Percentiles rank a stretch among this genome's conserved stretches.
These are phyloP conservation scores for Coregonus sp. DNA, from an alignment of 2,797 vertebrate genomes.

Conservation along the genomic window DNA sequence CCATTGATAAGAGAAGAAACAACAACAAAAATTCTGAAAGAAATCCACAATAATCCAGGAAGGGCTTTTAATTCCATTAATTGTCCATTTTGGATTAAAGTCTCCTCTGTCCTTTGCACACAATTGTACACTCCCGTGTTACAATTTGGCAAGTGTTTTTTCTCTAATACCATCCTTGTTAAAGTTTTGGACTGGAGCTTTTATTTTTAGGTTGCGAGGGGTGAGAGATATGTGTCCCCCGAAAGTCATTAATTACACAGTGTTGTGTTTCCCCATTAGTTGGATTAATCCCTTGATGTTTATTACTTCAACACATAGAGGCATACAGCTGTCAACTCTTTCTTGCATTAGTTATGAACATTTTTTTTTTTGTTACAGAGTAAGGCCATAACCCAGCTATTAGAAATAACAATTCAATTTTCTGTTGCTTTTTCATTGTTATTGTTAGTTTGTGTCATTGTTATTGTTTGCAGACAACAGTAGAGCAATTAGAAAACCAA, in stretches of 20 bases:
- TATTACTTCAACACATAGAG: constrained; percentile 46
- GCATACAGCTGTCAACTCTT: constrained; percentile 51
- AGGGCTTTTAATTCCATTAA: constrained; percentile 41
- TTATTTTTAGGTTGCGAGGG: constrained; percentile 38
- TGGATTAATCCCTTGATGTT: constrained; percentile 14
- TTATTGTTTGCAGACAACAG: constrained; percentile 38
- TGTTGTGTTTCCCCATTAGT: constrained; percentile 55
- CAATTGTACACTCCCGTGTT: constrained; percentile 54
- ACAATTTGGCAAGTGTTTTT: constrained; percentile 32
- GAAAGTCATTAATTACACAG: constrained; percentile 59
- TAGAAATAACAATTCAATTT: constrained; percentile 36
- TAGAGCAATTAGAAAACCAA: constrained; percentile 21
- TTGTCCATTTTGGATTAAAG: constrained; percentile 39
- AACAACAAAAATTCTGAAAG: constrained; percentile 43
- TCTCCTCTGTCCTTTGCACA: constrained; percentile 52
- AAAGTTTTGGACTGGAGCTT: constrained; percentile 38
- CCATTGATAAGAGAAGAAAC: constrained; percentile 44
- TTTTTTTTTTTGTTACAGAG: constrained; percentile 52
- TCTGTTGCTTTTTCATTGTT: constrained; percentile 15
- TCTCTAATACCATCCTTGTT: constrained; percentile 27
- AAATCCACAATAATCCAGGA: constrained; percentile 55
- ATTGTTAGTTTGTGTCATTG: constrained; percentile 32
- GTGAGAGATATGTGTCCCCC: constrained; percentile 44
- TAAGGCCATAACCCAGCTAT: constrained; percentile 72
- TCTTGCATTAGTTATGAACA: constrained; percentile 56